Base-by-base conservation (phyloP, 1,140 invertebrate genomes). In the Ooceraea biroi region DNA sequence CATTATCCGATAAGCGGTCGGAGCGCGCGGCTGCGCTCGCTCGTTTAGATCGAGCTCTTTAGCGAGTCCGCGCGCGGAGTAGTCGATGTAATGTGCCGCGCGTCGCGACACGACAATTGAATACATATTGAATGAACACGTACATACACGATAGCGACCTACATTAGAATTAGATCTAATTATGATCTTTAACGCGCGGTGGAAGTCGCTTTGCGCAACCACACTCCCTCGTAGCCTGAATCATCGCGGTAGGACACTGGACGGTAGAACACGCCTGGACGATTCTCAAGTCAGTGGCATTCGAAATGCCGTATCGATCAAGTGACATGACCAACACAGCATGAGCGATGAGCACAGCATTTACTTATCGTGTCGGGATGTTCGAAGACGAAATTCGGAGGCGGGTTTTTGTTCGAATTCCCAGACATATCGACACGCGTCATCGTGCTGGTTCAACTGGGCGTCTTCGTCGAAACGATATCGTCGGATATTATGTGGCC, bases 1-100 rank as follows among this genome's bases (percentile, higher is more conserved):
- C 84, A 86, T 86, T 85, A 85, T 80, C 60, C 68, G 85, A 86
- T 86, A 86, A 86, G 84, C 65, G 65, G 61, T 14, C 30, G 61
- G 27, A n/a, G n/a, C n/a, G 66, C 65, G 73, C 41, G 27, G 2
- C 7, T 36, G 27, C 36, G 22, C 65, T 55, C 65, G 82, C 25
- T 84, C 65, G 58, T 85, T 84, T 78, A 80, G 41, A 66, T 85
- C 65, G 36, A 7, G 65, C 46, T 68, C 60, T 50, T 74, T 30
- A 41, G 78, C 84, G 46, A 36, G 36, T 36, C 36, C 25, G 50
- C n/a, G 77, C 63, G 63, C 48, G 48, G 57, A 44, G 41, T 7
- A 7, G 22, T 11, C 76, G 61, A 68, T 72, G 46, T 73, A 69
- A 72, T 17, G 52, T 50, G 63, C 41, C 41, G 46, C n/a, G 36